Evolutionary conservation across 2,113 vertebrate genomes (phyloP), one percentile per base, ranked within the genome.

Genomic region (Rhinopomastus cyanomelas): DNA sequence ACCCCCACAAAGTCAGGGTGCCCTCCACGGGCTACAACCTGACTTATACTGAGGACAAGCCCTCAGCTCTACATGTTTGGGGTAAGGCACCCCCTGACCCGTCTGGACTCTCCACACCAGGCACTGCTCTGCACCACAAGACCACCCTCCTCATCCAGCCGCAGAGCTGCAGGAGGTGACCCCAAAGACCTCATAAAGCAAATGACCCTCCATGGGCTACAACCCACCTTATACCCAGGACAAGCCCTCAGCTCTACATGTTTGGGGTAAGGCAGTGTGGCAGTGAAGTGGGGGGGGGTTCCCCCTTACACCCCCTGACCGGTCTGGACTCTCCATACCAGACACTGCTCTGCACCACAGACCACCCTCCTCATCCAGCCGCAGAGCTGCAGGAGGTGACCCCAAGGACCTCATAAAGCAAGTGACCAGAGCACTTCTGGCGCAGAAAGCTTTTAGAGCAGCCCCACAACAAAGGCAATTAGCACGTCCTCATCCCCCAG

Each of bases 11-110:
- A 8, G 32, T 34, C 12, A 22, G 39, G 68, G 18, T 48, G 19
- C 1, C 1, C 13, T 14, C 16, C 3, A 0, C 16, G 32, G 49
- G 67, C 29, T 30, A 6, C 37, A 23, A 6, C 22, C 60, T 42
- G 34, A 49, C 44, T 42, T 4, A 3, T 3, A 19, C 0, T 11
- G 55, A 68, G 39, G 68, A 68, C 39, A 85, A 36, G 29, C 39
- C 12, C 60, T 39, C 2, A 2, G 22, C 9, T 0, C 9, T 4
- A 2, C 1, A 2, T 8, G 36, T 27, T 7, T 27, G n/a, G 27
- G 27, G 4, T 3, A 17, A 53, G 20, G 20, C 25, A 3, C 7
- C 39, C 42, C 10, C 32, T 3, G 1, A 39, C 36, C 53, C 13
- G 2, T 15, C 42, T 0, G 5, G 42, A 21, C 4, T 7, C 67